Evolutionary conservation across 2,113 vertebrate genomes (phyloP).

Genomic region (Chloebia gouldiae): DNA sequence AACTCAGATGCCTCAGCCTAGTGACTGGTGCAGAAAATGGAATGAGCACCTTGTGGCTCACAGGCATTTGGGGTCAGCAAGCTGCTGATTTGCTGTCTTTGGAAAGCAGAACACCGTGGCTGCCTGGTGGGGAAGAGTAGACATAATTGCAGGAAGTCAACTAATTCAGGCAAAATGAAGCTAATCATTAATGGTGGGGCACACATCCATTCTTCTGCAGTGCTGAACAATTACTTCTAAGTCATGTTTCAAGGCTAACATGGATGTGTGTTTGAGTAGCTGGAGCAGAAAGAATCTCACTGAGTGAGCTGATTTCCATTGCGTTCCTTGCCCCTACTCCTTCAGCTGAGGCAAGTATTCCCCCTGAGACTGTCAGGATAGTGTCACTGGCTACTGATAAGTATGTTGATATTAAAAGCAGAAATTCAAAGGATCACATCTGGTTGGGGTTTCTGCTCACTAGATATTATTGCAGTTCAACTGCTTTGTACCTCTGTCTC

Average conservation of each 20-base stretch:
- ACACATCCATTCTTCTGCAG: background rate
- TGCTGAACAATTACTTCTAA: background rate
- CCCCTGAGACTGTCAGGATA: background rate
- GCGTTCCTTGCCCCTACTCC: background rate
- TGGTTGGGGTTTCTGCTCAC: background rate
- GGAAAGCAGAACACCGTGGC: background rate
- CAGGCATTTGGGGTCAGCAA: conserved; percentile 6
- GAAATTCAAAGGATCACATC: background rate
- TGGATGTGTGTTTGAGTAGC: background rate
- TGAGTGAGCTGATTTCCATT: background rate
- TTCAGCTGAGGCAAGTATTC: background rate
- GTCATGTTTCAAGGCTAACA: background rate
- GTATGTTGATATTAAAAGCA: background rate
- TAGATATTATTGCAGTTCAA: background rate
- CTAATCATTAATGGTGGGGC: conserved; percentile 23
- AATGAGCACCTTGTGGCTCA: conserved; percentile 12
- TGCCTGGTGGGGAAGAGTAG: background rate
- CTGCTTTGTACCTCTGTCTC: background rate
- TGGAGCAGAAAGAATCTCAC: background rate
- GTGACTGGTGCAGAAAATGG: conserved; percentile 2
- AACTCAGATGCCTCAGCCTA: background rate
- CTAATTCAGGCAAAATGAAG: conserved; percentile 35
- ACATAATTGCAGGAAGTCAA: conserved; percentile 29
- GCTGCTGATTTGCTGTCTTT: background rate
- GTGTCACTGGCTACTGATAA: background rate